Evolutionary conservation across 2,888 invertebrate genomes (phyloP).

Genomic region (Vanessa cardui): DNA sequence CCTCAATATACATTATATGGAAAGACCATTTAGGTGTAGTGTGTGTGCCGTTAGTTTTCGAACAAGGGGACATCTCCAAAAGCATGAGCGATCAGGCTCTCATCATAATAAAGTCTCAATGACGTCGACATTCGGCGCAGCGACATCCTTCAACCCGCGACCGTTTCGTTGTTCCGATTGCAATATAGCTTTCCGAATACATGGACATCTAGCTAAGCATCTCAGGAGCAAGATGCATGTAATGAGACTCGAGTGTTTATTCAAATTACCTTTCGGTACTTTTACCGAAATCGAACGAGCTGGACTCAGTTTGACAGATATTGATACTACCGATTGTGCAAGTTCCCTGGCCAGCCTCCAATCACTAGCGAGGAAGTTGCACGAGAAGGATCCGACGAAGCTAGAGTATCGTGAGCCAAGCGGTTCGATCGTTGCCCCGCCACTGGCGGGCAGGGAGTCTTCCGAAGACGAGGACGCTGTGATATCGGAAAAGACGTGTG

Average conservation of each 20-base stretch:
- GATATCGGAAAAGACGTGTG: slow-evolving; percentile 61
- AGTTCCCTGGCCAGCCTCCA: slow-evolving; percentile 95
- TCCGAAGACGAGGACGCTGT: slow-evolving; percentile 81
- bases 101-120: slow-evolving; percentile 96
- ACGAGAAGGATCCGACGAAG: slow-evolving; percentile 91
- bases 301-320: slow-evolving; percentile 94
- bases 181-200: slow-evolving; percentile 97
- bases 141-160: slow-evolving; percentile 94
- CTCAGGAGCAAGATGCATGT: slow-evolving; percentile 98
- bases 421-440: slow-evolving; percentile 55
- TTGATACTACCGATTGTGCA: slow-evolving; percentile 98
- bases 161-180: slow-evolving; percentile 98
- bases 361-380: slow-evolving; percentile 90
- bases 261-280: slow-evolving; percentile 96
- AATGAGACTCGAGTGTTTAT: slow-evolving; percentile 95
- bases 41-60: slow-evolving; percentile 95
- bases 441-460: slow-evolving; percentile 72
- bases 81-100: slow-evolving; percentile 95
- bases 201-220: slow-evolving; percentile 98
- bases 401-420: slow-evolving; percentile 85
- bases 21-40: slow-evolving; percentile 95
- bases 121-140: slow-evolving; percentile 92
- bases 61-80: slow-evolving; percentile 94
- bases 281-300: slow-evolving; percentile 97
- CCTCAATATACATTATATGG: slow-evolving; percentile 97